Evolutionary conservation across 2,888 invertebrate species (phyloP), one percentile per base, ranked within the genome.

Genomic region (Tethea ocularis): DNA sequence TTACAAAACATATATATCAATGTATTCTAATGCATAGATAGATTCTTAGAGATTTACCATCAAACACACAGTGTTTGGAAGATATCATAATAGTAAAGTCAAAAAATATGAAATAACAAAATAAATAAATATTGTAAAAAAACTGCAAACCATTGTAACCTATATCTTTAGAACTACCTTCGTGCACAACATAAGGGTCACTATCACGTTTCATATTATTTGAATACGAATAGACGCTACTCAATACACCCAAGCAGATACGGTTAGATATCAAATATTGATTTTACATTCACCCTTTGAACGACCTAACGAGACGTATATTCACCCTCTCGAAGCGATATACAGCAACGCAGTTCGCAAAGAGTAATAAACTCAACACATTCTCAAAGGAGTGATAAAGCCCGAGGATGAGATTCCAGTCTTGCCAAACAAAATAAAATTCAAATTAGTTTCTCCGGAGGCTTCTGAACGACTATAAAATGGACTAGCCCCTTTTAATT

Each of bases 81-180:
- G n/a, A n/a, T n/a, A n/a, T n/a, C n/a, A n/a, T n/a, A n/a, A n/a
- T n/a, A n/a, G n/a, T n/a, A n/a, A n/a, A n/a, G n/a, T 26, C 26
- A 26, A 5, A 29, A 29, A 29, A 29, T 98, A 89, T 61, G 62
- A n/a, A 52, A 46, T 13, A 10, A 29, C 11, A 29, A 29, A 41
- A n/a, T 41, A 41, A 41, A 41, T n/a, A 41, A 41, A 17, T 8
- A 17, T 41, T n/a, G n/a, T n/a, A n/a, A 17, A 7, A 6, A 5
- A 17, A 5, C 15, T 29, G 15, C 38, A n/a, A 38, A n/a, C n/a
- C n/a, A n/a, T 38, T 38, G 6, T 38, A 38, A n/a, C n/a, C n/a
- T 3, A n/a, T n/a, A n/a, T 2, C n/a, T 38, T 38, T n/a, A 2
- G n/a, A n/a, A 5, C n/a, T 5, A 33, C 38, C 46, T 10, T 46